Evolutionary conservation across 2,113 vertebrate species (phyloP).

Genomic region (Pachypanchax playfairii): DNA sequence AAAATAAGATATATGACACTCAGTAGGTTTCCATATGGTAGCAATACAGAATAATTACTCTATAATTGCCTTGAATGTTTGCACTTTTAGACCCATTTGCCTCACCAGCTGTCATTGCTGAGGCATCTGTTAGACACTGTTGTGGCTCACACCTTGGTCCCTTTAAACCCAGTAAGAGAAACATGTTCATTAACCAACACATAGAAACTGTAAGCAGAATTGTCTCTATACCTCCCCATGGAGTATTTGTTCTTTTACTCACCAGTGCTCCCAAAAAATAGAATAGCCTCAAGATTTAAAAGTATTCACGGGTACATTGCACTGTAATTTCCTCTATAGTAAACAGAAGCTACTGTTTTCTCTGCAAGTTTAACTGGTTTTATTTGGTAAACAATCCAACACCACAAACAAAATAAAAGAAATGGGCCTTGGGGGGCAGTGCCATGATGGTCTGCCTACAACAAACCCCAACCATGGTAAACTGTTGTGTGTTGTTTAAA

Average conservation of each 20-base stretch:
- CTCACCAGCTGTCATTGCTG: conserved; percentile 67
- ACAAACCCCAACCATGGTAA: too few relatives aligned
- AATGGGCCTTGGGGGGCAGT: too few relatives aligned
- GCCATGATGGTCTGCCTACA: too few relatives aligned
- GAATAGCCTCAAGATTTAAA: conserved; percentile 52
- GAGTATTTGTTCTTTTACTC: conserved; percentile 43
- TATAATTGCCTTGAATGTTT: conserved; percentile 76
- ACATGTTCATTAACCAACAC: conserved; percentile 56
- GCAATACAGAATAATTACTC: conserved; percentile 68
- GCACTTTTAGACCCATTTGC: conserved; percentile 75
- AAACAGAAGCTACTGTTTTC: conserved; percentile 22
- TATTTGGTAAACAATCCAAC: conserved; percentile 26
- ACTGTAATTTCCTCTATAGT: conserved; percentile 38
- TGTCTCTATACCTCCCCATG: conserved; percentile 14
- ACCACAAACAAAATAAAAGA: neutral
- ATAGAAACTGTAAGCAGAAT: conserved; percentile 33
- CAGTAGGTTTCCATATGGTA: conserved; percentile 72
- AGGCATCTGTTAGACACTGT: conserved; percentile 54
- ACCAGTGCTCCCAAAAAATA: conserved; percentile 46
- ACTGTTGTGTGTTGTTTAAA: too few relatives aligned
- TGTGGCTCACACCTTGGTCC: conserved; percentile 40
- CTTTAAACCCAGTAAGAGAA: conserved; percentile 50
- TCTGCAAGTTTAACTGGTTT: neutral
- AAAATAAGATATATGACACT: conserved; percentile 65
- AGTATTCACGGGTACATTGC: conserved; percentile 15